phyloP scores from a whole-genome alignment of 2,888 invertebrate species.

The Acanthosoma haemorrhoidale region DNA sequence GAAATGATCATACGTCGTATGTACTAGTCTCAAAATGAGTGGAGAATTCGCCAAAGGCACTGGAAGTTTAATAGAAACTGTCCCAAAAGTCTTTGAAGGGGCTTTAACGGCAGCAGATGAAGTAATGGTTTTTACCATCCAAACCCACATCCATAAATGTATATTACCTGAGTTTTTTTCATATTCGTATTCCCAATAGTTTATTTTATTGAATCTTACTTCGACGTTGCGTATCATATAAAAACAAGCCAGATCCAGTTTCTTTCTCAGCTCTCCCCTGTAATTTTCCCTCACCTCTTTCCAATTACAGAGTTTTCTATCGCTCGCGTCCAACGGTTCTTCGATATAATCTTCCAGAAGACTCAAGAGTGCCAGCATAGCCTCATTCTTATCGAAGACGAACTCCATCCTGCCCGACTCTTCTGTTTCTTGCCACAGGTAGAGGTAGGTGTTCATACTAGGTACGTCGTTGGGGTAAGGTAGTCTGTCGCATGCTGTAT shows the following conservation, averaged over 20 bases:
- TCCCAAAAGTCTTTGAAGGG: conserved; percentile 52
- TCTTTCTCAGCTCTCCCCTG: conserved; percentile 47
- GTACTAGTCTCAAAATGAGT: conserved; percentile 54
- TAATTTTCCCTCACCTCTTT: conserved; percentile 40
- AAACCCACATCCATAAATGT: conserved; percentile 34
- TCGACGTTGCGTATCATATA: conserved; percentile 47
- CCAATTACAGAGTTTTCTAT: conserved; percentile 39
- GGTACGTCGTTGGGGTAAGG: conserved; percentile 55
- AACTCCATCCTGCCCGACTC: conserved; percentile 39
- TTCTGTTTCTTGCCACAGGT: conserved; percentile 50
- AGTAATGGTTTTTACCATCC: conserved; percentile 33
- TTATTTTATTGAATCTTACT: conserved; percentile 23
- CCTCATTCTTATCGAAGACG: conserved; percentile 33
- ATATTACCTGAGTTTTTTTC: conserved; percentile 32
- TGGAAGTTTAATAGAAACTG: conserved; percentile 53
- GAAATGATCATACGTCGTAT: conserved; percentile 56
- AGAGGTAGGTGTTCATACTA: conserved; percentile 56
- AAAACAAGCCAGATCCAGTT: conserved; percentile 51
- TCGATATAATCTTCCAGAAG: conserved; percentile 40
- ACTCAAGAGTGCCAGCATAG: conserved; percentile 32
- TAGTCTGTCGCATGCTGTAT: conserved; percentile 56
- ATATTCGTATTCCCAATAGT: conserved; percentile 36
- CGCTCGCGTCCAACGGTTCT: conserved; percentile 39
- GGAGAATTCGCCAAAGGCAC: conserved; percentile 52
- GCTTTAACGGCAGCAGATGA: conserved; percentile 47